Conservation (phyloP, 2,797 vertebrate genomes). For the Sternarchorhynchus goeldii region DNA sequence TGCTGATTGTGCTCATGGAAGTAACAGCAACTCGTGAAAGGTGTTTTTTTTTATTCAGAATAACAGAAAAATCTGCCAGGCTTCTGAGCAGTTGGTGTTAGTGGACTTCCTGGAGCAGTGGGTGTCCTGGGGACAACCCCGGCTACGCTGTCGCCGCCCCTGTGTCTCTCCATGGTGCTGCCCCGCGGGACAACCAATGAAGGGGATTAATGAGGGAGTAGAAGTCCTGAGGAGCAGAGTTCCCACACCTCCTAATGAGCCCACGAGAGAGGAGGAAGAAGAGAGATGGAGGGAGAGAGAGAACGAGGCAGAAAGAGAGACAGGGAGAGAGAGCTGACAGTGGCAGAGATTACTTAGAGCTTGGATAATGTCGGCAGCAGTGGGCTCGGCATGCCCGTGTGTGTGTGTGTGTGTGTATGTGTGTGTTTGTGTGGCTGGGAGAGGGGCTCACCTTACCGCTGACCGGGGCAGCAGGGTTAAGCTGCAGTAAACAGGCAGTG, state of each 20-base stretch:
- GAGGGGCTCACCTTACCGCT: slow-evolving; percentile 34
- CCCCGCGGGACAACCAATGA: not conserved
- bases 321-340: slow-evolving; percentile 14
- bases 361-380: slow-evolving; percentile 15
- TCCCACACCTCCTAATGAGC: slow-evolving; percentile 47
- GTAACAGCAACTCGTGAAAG: too few relatives aligned
- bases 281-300: slow-evolving; percentile 32
- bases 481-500: slow-evolving; percentile 47
- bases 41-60: too few relatives aligned
- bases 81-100: not conserved
- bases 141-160: too few relatives aligned
- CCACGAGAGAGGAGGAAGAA: slow-evolving; percentile 34
- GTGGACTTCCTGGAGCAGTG: not conserved
- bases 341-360: not conserved
- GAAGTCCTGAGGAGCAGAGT: not conserved
- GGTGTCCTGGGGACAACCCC: not conserved
- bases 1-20: too few relatives aligned
- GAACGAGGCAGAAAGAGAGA: not conserved
- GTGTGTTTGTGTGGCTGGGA: slow-evolving; percentile 20
- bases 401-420: slow-evolving; percentile 16
- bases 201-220: not conserved
- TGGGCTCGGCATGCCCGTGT: not conserved
- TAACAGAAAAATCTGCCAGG: not conserved
- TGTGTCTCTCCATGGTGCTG: too few relatives aligned
- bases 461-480: slow-evolving; percentile 52